These are phyloP conservation scores for Copidosoma aretas DNA, from an alignment of 2,888 invertebrate genomes.

Conservation along the genomic window DNA sequence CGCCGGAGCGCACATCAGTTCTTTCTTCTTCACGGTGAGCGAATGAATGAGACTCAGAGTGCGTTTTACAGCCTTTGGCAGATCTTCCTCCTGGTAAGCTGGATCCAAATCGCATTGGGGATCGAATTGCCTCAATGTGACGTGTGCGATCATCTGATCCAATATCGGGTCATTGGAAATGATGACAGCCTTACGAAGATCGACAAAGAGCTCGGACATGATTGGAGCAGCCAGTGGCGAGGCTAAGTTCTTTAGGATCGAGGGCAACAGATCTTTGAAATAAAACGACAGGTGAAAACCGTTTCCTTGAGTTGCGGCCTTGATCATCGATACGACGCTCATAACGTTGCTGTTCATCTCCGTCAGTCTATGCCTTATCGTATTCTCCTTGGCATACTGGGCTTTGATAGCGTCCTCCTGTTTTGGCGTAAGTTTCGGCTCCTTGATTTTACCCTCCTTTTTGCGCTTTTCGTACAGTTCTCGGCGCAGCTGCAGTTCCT, in stretches of 20 bases:
- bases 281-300: slow-evolving; percentile 64
- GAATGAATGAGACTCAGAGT: slow-evolving; percentile 69
- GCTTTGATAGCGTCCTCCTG: slow-evolving; percentile 90
- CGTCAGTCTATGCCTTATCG: slow-evolving; percentile 74
- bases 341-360: slow-evolving; percentile 59
- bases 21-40: slow-evolving; percentile 62
- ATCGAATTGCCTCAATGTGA: slow-evolving; percentile 74
- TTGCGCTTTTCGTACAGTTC: slow-evolving; percentile 90
- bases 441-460: slow-evolving; percentile 79
- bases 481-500: slow-evolving; percentile 89
- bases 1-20: slow-evolving; percentile 73
- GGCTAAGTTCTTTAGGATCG: slow-evolving; percentile 71
- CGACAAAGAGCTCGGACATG: slow-evolving; percentile 69
- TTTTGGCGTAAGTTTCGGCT: slow-evolving; percentile 79
- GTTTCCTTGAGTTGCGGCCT: slow-evolving; percentile 66
- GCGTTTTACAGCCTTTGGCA: slow-evolving; percentile 70
- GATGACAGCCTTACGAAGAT: slow-evolving; percentile 69
- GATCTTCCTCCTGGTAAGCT: slow-evolving; percentile 77
- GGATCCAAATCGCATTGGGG: slow-evolving; percentile 82
- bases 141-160: slow-evolving; percentile 72
- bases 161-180: slow-evolving; percentile 61
- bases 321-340: slow-evolving; percentile 63
- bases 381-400: slow-evolving; percentile 84
- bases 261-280: slow-evolving; percentile 67
- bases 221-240: slow-evolving; percentile 81